phyloP scores from a whole-genome alignment of 2,797 vertebrate species.

The Hoplostethus atlanticus region DNA sequence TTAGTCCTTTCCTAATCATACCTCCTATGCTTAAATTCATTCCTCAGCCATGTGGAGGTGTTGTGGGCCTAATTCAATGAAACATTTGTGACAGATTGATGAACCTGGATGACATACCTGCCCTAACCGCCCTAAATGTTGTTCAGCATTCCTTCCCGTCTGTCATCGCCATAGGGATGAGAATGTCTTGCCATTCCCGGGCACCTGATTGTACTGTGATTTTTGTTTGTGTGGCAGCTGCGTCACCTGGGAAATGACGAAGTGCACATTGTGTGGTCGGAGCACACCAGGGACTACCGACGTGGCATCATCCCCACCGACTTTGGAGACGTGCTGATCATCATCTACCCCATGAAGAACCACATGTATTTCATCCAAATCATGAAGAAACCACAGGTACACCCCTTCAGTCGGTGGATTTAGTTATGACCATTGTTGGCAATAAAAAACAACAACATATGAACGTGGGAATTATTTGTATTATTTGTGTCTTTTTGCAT shows the following conservation, averaged over 20 bases:
- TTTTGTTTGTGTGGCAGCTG: constrained; percentile 86
- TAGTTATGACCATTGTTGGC: background rate
- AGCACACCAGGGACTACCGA: constrained; percentile 96
- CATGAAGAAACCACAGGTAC: constrained; percentile 96
- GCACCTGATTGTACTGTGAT: constrained; percentile 61
- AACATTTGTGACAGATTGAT: constrained; percentile 10
- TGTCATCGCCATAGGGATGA: constrained; percentile 39
- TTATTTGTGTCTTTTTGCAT: background rate
- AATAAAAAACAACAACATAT: background rate
- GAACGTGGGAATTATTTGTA: background rate
- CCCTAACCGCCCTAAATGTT: constrained; percentile 45
- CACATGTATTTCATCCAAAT: constrained; percentile 97
- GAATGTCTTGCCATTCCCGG: constrained; percentile 43
- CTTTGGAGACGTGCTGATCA: constrained; percentile 96
- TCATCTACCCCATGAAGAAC: constrained; percentile 99
- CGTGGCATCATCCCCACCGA: constrained; percentile 97
- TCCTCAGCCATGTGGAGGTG: constrained; percentile 9
- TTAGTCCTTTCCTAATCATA: background rate
- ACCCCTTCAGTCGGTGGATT: background rate
- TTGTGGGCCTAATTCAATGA: background rate
- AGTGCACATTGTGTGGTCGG: constrained; percentile 99
- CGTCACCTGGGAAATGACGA: constrained; percentile 99
- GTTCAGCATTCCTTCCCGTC: constrained; percentile 34
- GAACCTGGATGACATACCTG: background rate
- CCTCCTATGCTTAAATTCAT: background rate